Base-by-base conservation (phyloP, 2,888 invertebrate genomes). In the Diploptera punctata region DNA sequence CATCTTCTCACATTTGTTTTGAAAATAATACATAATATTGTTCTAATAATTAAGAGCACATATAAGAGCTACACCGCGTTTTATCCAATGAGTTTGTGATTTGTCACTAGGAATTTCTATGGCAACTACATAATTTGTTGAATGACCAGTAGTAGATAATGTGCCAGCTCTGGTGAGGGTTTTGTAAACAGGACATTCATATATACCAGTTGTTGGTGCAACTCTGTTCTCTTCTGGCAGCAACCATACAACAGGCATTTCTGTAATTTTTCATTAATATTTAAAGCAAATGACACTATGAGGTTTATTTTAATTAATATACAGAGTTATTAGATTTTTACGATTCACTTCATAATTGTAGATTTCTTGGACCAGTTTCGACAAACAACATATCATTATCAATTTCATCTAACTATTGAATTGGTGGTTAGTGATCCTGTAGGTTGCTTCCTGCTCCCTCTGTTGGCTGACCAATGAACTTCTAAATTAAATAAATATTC, bases 161-260 rank as follows among this genome's bases (percentile, higher is more conserved):
- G 85, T 86, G 31, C 90, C 90, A 67, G 89, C 88, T 77, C 90
- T 81, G 33, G 86, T 86, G 7, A 89, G 82, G 0, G 90, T 90
- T 80, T 90, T 90, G 80, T 90, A 90, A 65, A 90, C 87, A 0
- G 90, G 90, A 79, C 89, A 90, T 38, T 85, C 83, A 77, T 90
- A 90, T 52, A 84, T 79, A 38, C 85, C 86, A 1, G 54, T 65
- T 3, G 76, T 74, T 0, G 84, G 84, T 18, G 86, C 80, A 67
- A 83, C 82, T 79, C 91, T 89, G 77, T 86, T 83, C 76, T 89
- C 87, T 77, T 89, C 89, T 0, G 93, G 93, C 54, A 88, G 84
- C 80, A 93, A 84, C 86, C 90, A 90, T 68, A 93, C 85, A 24
- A 88, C 87, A 1, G 90, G 87, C 91, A 91, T 90, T 70, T 90